Evolutionary conservation across 2,888 invertebrate genomes (phyloP).

Genomic region (Choreutis nemorana): DNA sequence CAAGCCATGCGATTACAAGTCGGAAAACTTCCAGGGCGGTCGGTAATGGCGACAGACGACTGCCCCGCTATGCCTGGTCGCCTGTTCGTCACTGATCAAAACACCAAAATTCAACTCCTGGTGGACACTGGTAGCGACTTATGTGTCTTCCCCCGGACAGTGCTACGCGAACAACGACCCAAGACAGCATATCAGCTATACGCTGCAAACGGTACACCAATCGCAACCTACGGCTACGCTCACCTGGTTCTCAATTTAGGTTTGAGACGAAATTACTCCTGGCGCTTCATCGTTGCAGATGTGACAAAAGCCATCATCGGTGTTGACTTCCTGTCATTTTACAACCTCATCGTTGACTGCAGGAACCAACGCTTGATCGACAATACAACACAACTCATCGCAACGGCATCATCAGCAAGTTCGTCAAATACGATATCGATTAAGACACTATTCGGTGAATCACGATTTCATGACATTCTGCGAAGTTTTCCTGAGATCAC

Average conservation of each 20-base stretch:
- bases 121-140: no score
- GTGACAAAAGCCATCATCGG: neutral
- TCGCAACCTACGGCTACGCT: slow-evolving; percentile 20
- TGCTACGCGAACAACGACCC: slow-evolving; percentile 9
- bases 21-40: slow-evolving; percentile 6
- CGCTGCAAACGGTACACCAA: slow-evolving; percentile 22
- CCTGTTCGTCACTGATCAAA: slow-evolving; percentile 8
- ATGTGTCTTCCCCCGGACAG: slow-evolving; percentile 14
- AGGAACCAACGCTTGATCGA: slow-evolving; percentile 4
- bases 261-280: neutral
- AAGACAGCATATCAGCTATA: slow-evolving; percentile 16
- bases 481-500: slow-evolving; percentile 1
- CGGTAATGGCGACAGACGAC: slow-evolving; percentile 8
- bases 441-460: slow-evolving; percentile 2
- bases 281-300: neutral
- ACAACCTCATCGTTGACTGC: slow-evolving; percentile 1
- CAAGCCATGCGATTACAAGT: slow-evolving; percentile 9
- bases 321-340: neutral
- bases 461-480: slow-evolving; percentile 2
- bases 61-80: slow-evolving; percentile 8
- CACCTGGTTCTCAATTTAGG: slow-evolving; percentile 12
- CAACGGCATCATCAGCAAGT: slow-evolving; percentile 2
- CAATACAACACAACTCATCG: slow-evolving; percentile 7
- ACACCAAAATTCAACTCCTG: no score
- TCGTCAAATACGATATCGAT: no score